Base-by-base conservation (phyloP, 2,797 vertebrate genomes). In the Neostethus bicornis region DNA sequence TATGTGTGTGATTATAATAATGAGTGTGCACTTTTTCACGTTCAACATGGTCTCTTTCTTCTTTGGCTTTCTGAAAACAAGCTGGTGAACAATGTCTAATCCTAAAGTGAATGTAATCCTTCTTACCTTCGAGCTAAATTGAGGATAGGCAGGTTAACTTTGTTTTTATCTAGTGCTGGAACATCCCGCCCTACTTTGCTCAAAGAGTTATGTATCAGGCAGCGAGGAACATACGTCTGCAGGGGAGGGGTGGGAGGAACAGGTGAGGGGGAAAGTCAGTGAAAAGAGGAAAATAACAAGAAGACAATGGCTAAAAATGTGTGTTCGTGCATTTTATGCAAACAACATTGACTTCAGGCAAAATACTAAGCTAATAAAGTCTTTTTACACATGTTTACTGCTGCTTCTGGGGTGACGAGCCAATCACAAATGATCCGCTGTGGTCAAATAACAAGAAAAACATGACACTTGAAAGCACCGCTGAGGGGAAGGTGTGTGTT, bases 151-250 rank as follows among this genome's bases (percentile, higher is more conserved):
- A 73, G 74, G 81, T 87, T 85, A 80, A 87, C 81, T 85, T 70
- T 85, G 87, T 89, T 92, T 91, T 89, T 88, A 92, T 88, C 90
- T 87, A 75, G 83, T 60, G 69, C 79, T 87, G 90, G 91, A 93
- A 93, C 91, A 94, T 91, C 91, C 88, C 84, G 92, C 73, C 89
- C 92, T 93, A 91, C 78, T 93, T 95, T 89, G 81, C 85, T 86
- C 83, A 50, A 64, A 81, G 70, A 84, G 82, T 83, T 88, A 80
- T 84, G 84, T 85, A 85, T 86, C 78, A 77, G 64, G 69, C 55
- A 21, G 34, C 42, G 60, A 63, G 54, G 25, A 67, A 68, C 23
- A 48, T 50, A 45, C 43, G 35, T 59, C 19, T 71, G 70, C 11
- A 29, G 14, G 38, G 20, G 57, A 25, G 37, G 44, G 26, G 19